phyloP scores from a whole-genome alignment of 2,113 vertebrate species.

The Salvator merianae region DNA sequence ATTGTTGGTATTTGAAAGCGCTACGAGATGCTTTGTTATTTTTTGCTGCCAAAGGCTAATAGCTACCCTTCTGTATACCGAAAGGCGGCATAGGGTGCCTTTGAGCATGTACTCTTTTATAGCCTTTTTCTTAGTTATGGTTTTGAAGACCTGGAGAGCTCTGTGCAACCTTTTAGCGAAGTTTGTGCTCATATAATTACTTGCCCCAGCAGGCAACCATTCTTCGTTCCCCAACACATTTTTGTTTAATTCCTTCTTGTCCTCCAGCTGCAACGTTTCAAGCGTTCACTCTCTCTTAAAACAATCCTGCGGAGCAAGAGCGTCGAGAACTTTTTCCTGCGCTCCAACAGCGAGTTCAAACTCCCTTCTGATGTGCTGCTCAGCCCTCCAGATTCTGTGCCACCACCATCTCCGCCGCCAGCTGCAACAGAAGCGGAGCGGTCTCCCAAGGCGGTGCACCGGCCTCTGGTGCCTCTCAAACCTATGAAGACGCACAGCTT shows the following conservation, averaged over 20 bases:
- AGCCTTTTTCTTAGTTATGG: not conserved
- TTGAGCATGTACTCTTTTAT: not conserved
- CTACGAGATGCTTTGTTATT: not conserved
- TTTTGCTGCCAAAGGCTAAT: not conserved
- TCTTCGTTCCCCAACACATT: not conserved
- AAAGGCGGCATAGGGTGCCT: not conserved
- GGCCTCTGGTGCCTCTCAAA: constrained; percentile 74
- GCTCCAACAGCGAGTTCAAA: constrained; percentile 84
- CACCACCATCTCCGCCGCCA: constrained; percentile 76
- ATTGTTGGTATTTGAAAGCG: not conserved
- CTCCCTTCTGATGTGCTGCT: constrained; percentile 82
- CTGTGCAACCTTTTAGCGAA: too few relatives aligned
- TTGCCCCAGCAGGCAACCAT: not conserved
- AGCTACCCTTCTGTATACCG: not conserved
- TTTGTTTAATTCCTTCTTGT: not conserved
- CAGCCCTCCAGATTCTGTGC: constrained; percentile 78
- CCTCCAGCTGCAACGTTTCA: constrained; percentile 85
- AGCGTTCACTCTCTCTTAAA: constrained; percentile 89
- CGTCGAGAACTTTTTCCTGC: constrained; percentile 90
- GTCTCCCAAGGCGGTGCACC: constrained; percentile 66
- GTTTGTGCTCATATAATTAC: not conserved
- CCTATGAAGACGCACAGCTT: constrained; percentile 84
- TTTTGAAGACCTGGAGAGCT: not conserved
- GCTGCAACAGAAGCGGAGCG: constrained; percentile 51
- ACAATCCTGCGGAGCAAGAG: constrained; percentile 91